These are phyloP conservation scores for Idaea biselata DNA, from an alignment of 2,888 invertebrate genomes.

Conservation along the genomic window DNA sequence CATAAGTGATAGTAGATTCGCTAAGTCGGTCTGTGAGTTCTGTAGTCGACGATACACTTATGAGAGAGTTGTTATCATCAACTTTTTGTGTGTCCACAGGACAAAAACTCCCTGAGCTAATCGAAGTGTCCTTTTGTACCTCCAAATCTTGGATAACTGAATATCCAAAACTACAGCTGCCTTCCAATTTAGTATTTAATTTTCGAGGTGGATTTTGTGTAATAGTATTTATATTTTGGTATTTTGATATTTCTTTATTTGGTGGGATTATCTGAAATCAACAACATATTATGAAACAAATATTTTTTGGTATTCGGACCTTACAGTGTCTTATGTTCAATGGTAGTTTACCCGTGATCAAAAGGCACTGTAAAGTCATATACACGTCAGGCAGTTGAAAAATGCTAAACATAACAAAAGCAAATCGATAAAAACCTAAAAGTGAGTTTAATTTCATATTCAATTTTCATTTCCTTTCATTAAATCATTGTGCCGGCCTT, in stretches of 20 bases:
- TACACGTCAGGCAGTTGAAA: no score
- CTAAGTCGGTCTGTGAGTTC: conserved; percentile 33
- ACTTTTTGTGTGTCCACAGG: conserved; percentile 3
- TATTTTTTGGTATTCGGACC: no score
- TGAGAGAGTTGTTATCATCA: conserved; percentile 20
- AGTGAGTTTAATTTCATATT: no score
- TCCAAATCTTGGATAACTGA: conserved; percentile 46
- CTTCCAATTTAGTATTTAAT: conserved; percentile 17
- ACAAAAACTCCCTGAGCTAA: conserved; percentile 8
- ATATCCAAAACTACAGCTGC: conserved; percentile 37
- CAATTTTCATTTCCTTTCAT: no score
- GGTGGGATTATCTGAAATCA: conserved; percentile 31
- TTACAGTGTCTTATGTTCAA: no score
- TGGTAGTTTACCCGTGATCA: no score
- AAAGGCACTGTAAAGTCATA: no score
- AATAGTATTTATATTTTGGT: conserved; percentile 29
- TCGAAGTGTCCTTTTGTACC: conserved; percentile 23
- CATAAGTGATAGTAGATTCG: conserved; percentile 38
- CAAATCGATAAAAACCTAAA: no score
- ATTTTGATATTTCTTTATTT: conserved; percentile 39
- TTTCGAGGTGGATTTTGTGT: conserved; percentile 19
- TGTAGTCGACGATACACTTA: conserved; percentile 40
- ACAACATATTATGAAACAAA: not conserved
- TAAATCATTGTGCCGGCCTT: no score
- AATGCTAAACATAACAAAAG: no score